A percentile compares a stretch with the other conserved stretches of the same genome.
These are phyloP conservation scores for Pomatorhinus ruficollis DNA, from an alignment of 2,113 vertebrate genomes.

Conservation along the genomic window DNA sequence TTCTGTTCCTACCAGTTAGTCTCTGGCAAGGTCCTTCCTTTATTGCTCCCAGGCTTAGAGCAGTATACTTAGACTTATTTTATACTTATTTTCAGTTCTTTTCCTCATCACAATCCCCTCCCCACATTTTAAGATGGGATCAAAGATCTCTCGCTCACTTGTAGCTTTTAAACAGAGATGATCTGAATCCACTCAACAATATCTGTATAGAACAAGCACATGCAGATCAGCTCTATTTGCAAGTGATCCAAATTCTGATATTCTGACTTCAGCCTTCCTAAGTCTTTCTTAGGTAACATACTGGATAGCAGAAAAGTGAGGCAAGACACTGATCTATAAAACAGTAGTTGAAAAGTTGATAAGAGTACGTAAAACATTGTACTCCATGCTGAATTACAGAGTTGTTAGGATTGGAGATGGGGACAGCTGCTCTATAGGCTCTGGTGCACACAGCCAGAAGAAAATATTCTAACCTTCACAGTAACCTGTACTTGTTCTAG, in stretches of 20 bases:
- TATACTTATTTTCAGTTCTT: not conserved
- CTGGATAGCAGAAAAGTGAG: not conserved
- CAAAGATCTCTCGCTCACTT: not conserved
- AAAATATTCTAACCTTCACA: not conserved
- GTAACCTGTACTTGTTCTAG: not conserved
- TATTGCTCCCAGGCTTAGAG: not conserved
- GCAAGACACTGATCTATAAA: not conserved
- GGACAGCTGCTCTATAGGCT: not conserved
- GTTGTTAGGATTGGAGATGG: accelerated
- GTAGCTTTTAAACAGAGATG: not conserved
- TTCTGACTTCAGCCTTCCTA: not conserved
- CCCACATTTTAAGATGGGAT: not conserved
- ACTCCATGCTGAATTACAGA: not conserved
- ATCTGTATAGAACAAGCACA: not conserved
- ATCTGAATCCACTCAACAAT: not conserved
- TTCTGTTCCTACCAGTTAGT: not conserved
- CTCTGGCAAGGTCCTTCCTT: not conserved
- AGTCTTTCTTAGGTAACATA: not conserved
- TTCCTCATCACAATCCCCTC: not conserved
- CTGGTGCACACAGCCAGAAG: not conserved
- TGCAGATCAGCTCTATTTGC: not conserved
- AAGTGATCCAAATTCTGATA: not conserved
- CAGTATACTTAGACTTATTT: not conserved
- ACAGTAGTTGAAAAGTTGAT: not conserved
- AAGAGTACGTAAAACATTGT: not conserved